Conservation (phyloP, 2,888 invertebrate genomes). For the Drosophila mercatorum region DNA sequence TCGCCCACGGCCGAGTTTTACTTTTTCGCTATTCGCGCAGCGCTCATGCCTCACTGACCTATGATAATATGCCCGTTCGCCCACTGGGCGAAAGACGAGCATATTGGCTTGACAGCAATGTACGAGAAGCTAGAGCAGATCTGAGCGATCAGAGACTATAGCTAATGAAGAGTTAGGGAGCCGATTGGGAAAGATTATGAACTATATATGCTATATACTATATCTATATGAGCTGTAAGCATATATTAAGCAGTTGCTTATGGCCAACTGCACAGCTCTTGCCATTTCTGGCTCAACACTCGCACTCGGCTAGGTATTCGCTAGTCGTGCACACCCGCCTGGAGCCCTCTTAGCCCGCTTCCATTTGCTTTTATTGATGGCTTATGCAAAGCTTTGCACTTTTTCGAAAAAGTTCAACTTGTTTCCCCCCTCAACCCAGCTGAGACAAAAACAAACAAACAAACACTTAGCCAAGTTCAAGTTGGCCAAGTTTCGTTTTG, state of each 20-base stretch:
- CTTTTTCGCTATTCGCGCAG: constrained; percentile 9
- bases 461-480: constrained; percentile 56
- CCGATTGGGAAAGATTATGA: too few relatives aligned
- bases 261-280: background rate
- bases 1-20: constrained; percentile 49
- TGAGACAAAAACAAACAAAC: background rate
- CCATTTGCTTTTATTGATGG: constrained; percentile 14
- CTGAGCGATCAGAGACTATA: too few relatives aligned
- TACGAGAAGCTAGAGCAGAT: too few relatives aligned
- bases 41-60: constrained; percentile 71
- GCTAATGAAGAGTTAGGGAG: too few relatives aligned
- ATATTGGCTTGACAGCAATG: background rate
- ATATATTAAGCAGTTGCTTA: too few relatives aligned
- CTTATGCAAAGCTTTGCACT: constrained; percentile 57
- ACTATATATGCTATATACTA: background rate
- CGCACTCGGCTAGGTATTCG: background rate
- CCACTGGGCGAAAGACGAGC: background rate
- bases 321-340: background rate
- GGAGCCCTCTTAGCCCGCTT: background rate
- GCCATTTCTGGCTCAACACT: too few relatives aligned
- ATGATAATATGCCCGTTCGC: constrained; percentile 46
- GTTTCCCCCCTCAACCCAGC: background rate
- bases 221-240: too few relatives aligned
- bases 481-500: constrained; percentile 59
- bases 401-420: constrained; percentile 28